Conservation (phyloP, 2,113 vertebrate genomes). For the Calyptommatus sinebrachiatus region DNA sequence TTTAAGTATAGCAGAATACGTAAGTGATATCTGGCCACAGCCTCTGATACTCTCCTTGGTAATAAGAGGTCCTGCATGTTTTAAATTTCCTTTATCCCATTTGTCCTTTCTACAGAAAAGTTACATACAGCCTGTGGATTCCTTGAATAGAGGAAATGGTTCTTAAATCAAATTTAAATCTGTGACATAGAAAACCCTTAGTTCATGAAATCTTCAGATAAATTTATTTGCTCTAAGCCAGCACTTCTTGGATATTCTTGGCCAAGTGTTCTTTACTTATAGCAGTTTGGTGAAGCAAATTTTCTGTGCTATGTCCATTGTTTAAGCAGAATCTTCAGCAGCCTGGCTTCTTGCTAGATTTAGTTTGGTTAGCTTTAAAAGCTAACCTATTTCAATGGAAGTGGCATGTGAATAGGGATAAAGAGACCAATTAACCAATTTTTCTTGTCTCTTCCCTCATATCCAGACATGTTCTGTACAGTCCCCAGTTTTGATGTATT, state of each 20-base stretch:
- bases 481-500: conserved; percentile 81
- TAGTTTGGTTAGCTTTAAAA: conserved; percentile 53
- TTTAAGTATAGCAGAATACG: too few relatives aligned
- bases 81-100: too few relatives aligned
- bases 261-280: not conserved
- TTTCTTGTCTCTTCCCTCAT: conserved; percentile 77
- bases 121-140: conserved; percentile 9
- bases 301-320: conserved; percentile 9
- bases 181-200: not conserved
- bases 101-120: conserved; percentile 3
- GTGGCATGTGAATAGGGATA: conserved; percentile 66
- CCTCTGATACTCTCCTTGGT: too few relatives aligned
- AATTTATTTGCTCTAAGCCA: not conserved
- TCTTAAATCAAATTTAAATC: not conserved
- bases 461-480: conserved; percentile 69
- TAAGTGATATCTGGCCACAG: too few relatives aligned
- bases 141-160: not conserved
- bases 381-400: conserved; percentile 51
- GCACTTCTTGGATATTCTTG: not conserved
- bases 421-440: conserved; percentile 83
- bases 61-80: too few relatives aligned
- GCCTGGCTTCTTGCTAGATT: conserved; percentile 41
- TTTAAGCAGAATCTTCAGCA: conserved; percentile 30
- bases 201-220: conserved; percentile 6
- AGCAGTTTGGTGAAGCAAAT: not conserved